Percentiles rank a stretch among this genome's conserved stretches.
Conservation (phyloP, 2,888 invertebrate genomes). For the Drosophila colorata region DNA sequence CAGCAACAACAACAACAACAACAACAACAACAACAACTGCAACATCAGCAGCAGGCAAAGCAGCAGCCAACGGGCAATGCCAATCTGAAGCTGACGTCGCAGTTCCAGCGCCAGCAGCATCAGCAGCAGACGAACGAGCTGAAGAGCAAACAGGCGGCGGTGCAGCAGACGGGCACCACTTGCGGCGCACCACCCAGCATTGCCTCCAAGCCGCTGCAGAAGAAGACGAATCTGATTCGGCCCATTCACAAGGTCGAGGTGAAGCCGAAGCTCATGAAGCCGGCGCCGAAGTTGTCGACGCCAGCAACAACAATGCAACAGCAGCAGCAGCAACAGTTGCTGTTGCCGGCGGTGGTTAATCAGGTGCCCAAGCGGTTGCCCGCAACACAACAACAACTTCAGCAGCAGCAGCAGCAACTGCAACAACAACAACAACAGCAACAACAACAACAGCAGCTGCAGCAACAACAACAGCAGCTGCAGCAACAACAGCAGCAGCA, state of each 20-base stretch:
- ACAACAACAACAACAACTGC: conserved; percentile 39
- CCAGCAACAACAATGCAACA: conserved; percentile 24
- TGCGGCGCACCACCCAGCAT: conserved; percentile 75
- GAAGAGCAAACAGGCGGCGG: conserved; percentile 52
- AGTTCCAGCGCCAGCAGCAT: conserved; percentile 59
- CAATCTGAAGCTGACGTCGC: conserved; percentile 26
- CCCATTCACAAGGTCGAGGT: conserved; percentile 82
- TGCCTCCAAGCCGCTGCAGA: conserved; percentile 67
- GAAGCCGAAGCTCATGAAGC: conserved; percentile 81
- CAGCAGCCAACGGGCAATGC: not conserved
- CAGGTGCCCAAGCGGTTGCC: conserved; percentile 56
- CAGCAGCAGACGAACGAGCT: conserved; percentile 42
- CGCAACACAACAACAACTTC: conserved; percentile 32
- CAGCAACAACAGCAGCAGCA: conserved; percentile 35
- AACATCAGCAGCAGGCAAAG: conserved; percentile 38
- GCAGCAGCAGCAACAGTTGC: conserved; percentile 41
- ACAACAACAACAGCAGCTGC: conserved; percentile 37
- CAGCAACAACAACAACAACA: conserved; percentile 6
- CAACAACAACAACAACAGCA: conserved; percentile 29
- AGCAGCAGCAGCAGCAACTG: conserved; percentile 31
- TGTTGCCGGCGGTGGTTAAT: conserved; percentile 6
- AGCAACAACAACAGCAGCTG: conserved; percentile 24
- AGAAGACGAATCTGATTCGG: conserved; percentile 81
- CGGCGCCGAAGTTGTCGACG: conserved; percentile 40
- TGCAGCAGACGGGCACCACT: conserved; percentile 49